Conservation (phyloP, 2,113 vertebrate species). For the Labeo catla region DNA sequence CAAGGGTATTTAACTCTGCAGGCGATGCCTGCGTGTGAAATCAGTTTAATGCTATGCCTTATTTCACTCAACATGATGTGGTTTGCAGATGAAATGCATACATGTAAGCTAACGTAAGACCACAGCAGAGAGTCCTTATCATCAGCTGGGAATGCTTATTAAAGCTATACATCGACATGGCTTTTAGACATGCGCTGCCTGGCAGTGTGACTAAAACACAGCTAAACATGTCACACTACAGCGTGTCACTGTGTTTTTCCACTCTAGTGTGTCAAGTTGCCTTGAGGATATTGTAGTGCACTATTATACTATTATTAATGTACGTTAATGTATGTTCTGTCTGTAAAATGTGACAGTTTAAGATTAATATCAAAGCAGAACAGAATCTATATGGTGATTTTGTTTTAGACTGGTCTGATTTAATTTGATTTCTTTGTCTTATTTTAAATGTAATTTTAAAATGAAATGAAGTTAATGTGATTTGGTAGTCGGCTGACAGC, state of each 20-base stretch:
- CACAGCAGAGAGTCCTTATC: slow-evolving; percentile 20
- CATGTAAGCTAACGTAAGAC: slow-evolving; percentile 11
- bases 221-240: slow-evolving; percentile 38
- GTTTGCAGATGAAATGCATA: not conserved
- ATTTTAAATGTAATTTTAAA: too few species aligned
- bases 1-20: slow-evolving; percentile 35
- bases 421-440: too few species aligned
- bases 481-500: too few species aligned
- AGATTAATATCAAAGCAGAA: too few species aligned
- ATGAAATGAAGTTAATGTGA: too few species aligned
- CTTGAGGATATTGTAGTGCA: not conserved
- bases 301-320: not conserved
- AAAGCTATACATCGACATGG: slow-evolving; percentile 27
- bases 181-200: slow-evolving; percentile 2
- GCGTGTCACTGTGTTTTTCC: slow-evolving; percentile 19
- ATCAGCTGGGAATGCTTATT: slow-evolving; percentile 30
- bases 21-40: slow-evolving; percentile 10
- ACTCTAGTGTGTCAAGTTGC: slow-evolving; percentile 34
- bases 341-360: too few species aligned
- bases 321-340: too few species aligned
- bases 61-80: slow-evolving; percentile 31
- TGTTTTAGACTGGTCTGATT: too few species aligned
- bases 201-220: slow-evolving; percentile 33
- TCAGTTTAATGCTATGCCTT: slow-evolving; percentile 27
- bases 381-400: too few species aligned